Percentiles rank a stretch among this genome's conserved stretches.
Conservation (phyloP, 1,140 invertebrate species). For the Trigoniulus corallinus region DNA sequence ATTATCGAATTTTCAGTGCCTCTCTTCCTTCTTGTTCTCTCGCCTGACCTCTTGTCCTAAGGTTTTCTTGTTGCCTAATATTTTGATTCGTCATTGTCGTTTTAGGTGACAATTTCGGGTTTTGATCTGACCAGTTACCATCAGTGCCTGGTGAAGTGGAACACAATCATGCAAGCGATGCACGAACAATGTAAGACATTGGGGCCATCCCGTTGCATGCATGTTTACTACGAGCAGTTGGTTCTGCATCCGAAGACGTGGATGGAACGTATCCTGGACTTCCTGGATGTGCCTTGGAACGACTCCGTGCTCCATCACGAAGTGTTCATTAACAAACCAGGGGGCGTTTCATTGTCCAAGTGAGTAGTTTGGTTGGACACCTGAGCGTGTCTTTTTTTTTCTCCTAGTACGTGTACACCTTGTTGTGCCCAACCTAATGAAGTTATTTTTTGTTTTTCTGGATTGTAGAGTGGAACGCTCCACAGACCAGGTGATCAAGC, state of each 20-base stretch:
- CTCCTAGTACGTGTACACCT: not conserved
- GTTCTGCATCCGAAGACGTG: constrained; percentile 80
- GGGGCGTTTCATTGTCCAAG: constrained; percentile 72
- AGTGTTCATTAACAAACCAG: constrained; percentile 86
- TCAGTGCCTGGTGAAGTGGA: constrained; percentile 91
- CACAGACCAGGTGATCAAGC: constrained; percentile 96
- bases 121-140: constrained; percentile 87
- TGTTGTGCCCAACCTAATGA: constrained; percentile 1
- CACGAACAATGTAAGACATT: constrained; percentile 80
- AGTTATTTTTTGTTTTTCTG: constrained; percentile 15
- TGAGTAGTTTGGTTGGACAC: too few relatives aligned
- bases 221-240: constrained; percentile 90
- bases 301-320: constrained; percentile 94
- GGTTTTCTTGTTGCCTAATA: too few relatives aligned
- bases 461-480: constrained; percentile 79
- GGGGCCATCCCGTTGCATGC: constrained; percentile 65
- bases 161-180: constrained; percentile 85
- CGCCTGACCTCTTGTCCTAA: too few relatives aligned
- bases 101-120: constrained; percentile 86
- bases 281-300: constrained; percentile 87
- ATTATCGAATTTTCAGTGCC: too few relatives aligned
- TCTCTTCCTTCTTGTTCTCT: too few relatives aligned
- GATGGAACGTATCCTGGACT: constrained; percentile 77
- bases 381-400: too few relatives aligned
- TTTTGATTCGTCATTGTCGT: too few relatives aligned